Evolutionary conservation across 2,113 vertebrate species (phyloP).

Genomic region (Rafetus swinhoei): DNA sequence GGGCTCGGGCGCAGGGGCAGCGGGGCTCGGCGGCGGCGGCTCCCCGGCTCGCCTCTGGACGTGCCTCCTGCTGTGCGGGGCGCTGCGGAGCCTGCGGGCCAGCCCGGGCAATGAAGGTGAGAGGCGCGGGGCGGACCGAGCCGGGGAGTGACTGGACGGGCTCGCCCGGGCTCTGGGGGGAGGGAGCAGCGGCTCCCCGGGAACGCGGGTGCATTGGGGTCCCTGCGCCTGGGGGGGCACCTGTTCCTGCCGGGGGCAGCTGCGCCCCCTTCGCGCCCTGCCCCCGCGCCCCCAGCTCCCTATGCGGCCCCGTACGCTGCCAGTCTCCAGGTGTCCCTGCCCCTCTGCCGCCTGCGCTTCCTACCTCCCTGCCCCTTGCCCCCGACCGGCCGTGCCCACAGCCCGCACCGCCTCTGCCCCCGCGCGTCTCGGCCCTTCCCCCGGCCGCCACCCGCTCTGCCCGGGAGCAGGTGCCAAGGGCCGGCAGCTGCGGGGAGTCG

Average conservation of each 20-base stretch:
- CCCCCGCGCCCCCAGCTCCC: not conserved
- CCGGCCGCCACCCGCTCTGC: too few species aligned
- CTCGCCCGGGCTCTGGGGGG: too few species aligned
- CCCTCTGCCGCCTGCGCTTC: too few species aligned
- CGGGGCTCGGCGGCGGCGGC: not conserved
- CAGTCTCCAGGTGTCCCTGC: too few species aligned
- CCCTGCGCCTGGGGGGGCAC: too few species aligned
- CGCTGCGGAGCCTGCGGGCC: constrained; percentile 74
- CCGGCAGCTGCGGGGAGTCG: not conserved
- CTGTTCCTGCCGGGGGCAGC: too few species aligned
- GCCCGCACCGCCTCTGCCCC: not conserved
- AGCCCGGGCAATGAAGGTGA: constrained; percentile 79
- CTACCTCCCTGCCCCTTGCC: not conserved
- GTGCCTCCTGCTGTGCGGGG: constrained; percentile 67
- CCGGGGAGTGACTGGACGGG: too few species aligned
- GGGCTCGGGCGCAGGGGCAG: constrained; percentile 41
- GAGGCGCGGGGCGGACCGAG: not conserved
- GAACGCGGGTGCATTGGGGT: too few species aligned
- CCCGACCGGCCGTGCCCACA: too few species aligned
- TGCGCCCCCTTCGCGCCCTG: not conserved
- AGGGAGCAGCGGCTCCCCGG: not conserved
- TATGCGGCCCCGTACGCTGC: not conserved
- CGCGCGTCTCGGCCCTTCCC: accelerated
- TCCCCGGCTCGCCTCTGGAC: constrained; percentile 61
- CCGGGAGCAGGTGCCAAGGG: too few species aligned